Evolutionary conservation across 1,140 invertebrate species (phyloP), one percentile per base, ranked within the genome.

Genomic region (Whitmania pigra): DNA sequence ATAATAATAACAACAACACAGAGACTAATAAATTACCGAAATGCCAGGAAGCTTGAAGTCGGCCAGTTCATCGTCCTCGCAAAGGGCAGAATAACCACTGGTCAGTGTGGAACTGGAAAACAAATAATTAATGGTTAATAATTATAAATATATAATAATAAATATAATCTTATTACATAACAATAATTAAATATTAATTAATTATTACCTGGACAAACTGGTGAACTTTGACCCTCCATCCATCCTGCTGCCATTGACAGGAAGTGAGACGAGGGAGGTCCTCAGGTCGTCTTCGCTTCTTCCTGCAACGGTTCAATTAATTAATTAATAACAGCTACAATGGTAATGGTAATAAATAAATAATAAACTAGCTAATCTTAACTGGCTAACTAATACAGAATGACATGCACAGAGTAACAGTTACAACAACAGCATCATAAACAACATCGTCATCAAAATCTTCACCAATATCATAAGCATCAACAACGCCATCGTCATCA

Each of bases 21-120:
- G 15, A 68, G 4, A 43, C 9, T 49, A 70, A 18, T 27, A 53
- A 71, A 72, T 75, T 73, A 80, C 78, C 49, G 76, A 76, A 27
- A 81, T 74, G 73, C 80, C 79, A 57, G 80, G 80, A 73, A 81
- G 77, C 73, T 80, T 80, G 73, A 81, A 81, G 69, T 79, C 78
- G 36, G 20, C 73, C 22, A 73, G 49, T 15, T 73, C 73, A 27
- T 72, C 71, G 36, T 29, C 22, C 11, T 69, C n/a, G 43, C 43
- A 49, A 0, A 7, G 31, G 7, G 40, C 31, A 4, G 15, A 20
- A 7, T 36, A 53, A 49, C 36, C n/a, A 53, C 22, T 53, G 49
- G 53, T 25, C 29, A 43, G 9, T 2, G 27, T 31, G 36, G 36
- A 68, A 25, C 36, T 68, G 67, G 27, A 36, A 68, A 31, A 0